Conservation (phyloP, 2,888 invertebrate species). For the Acanthosepion esculentum region DNA sequence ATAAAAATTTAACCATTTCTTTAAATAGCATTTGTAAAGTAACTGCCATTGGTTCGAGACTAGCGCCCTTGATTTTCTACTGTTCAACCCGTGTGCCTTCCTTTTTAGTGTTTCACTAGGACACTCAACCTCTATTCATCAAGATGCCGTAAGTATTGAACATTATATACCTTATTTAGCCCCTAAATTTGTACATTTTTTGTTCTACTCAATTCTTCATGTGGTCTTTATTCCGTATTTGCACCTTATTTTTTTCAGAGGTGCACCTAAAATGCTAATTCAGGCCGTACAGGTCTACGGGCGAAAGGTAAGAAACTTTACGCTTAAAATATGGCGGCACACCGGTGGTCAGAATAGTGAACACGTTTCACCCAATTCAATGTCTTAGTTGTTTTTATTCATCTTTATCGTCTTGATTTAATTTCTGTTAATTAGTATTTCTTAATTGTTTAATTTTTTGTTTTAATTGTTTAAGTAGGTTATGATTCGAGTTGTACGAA, state of each 20-base stretch:
- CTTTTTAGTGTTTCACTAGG: not conserved
- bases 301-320: conserved; percentile 64
- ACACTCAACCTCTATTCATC: not conserved
- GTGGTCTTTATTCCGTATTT: not conserved
- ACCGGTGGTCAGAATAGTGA: not conserved
- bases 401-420: not conserved
- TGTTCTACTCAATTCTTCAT: not conserved
- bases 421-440: not conserved
- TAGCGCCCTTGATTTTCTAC: not conserved
- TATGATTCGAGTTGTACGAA: no score
- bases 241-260: conserved; percentile 53
- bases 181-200: not conserved
- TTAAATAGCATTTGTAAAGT: not conserved
- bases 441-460: no score
- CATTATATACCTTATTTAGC: not conserved
- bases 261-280: conserved; percentile 77
- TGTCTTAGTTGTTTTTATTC: not conserved
- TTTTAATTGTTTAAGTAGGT: no score
- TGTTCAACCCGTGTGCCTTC: not conserved
- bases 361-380: conserved; percentile 40
- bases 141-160: not conserved
- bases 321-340: not conserved
- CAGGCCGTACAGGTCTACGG: conserved; percentile 80
- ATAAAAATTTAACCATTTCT: not conserved
- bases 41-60: not conserved